Percentiles rank a stretch among this genome's conserved stretches.
These are phyloP conservation scores for Darevskia nairensis DNA, from an alignment of 2,797 vertebrate genomes.

Conservation along the genomic window DNA sequence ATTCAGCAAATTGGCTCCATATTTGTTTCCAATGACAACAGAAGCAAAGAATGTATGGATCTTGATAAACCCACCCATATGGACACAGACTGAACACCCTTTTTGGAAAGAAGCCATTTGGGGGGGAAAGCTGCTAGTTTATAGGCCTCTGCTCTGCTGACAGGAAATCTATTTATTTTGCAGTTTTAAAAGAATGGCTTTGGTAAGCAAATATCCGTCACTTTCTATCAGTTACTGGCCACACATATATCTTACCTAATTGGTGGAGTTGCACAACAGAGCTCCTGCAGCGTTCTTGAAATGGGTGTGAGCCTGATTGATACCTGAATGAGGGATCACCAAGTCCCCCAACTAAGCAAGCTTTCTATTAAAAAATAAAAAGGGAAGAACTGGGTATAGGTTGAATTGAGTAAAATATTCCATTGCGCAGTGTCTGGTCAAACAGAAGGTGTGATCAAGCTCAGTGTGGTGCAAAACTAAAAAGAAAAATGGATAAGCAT, in stretches of 20 bases:
- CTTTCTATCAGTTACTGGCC: neutral
- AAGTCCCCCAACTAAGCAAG: neutral
- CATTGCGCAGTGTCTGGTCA: neutral
- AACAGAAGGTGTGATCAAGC: too few species aligned
- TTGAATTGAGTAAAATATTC: neutral
- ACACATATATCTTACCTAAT: neutral
- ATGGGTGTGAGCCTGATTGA: neutral
- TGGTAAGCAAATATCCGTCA: neutral
- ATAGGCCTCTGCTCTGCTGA: neutral
- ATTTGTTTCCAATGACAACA: conserved; percentile 12
- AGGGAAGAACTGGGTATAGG: neutral
- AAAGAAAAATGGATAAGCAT: neutral
- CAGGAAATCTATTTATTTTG: neutral
- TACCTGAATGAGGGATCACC: neutral
- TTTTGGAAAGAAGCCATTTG: neutral
- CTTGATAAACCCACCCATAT: neutral
- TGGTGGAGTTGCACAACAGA: neutral
- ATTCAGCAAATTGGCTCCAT: conserved; percentile 24
- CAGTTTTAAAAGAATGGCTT: neutral
- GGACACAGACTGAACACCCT: neutral
- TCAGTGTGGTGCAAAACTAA: neutral
- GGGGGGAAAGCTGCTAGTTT: neutral
- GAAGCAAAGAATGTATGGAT: conserved; percentile 6
- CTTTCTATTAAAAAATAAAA: neutral
- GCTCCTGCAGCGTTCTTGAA: neutral